Evolutionary conservation across 2,113 vertebrate species (phyloP), one percentile per base, ranked within the genome.

Genomic region (Mobula hypostoma): DNA sequence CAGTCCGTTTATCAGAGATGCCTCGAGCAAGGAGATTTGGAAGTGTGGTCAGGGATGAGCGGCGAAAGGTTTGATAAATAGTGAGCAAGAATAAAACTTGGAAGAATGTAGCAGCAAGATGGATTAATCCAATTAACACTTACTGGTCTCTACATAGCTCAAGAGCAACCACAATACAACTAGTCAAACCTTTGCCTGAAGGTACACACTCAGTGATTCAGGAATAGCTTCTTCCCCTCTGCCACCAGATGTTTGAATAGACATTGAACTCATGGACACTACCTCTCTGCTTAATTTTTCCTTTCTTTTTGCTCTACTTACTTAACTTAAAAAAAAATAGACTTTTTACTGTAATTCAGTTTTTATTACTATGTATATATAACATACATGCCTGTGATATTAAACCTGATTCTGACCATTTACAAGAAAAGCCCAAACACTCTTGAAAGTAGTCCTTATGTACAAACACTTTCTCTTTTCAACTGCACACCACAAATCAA

Each of bases 11-110:
- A n/a, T 63, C 83, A 66, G 29, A 17, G 72, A 29, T 9, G 58
- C 61, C 27, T 63, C 85, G 32, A 88, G 5, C 29, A 15, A 32
- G 0, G 94, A 77, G 80, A 3, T 12, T 21, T 2, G 12, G 90
- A 66, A 94, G 21, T 94, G 32, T 66, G 77, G 83, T 48, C 48
- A 48, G 48, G 48, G 48, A 48, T 48, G 48, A 48, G 94, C 3
- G 5, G 0, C 0, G 9, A 94, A 8, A 94, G 58, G 56, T 74
- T 74, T 74, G 70, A 72, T 19, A 61, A n/a, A 82, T 29, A 15
- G 82, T 94, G 19, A 95, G 94, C 72, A 94, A 58, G 80, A 40
- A 61, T 63, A 66, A 61, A 21, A 7, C 66, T 92, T 1, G 19
- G n/a, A 1, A 92, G 2, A 32, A 14, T 17, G 4, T 12, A 8